A percentile compares a stretch with the other conserved stretches of the same genome.
Evolutionary conservation across 2,888 invertebrate species (phyloP).

Genomic region (Lumbricus terrestris): DNA sequence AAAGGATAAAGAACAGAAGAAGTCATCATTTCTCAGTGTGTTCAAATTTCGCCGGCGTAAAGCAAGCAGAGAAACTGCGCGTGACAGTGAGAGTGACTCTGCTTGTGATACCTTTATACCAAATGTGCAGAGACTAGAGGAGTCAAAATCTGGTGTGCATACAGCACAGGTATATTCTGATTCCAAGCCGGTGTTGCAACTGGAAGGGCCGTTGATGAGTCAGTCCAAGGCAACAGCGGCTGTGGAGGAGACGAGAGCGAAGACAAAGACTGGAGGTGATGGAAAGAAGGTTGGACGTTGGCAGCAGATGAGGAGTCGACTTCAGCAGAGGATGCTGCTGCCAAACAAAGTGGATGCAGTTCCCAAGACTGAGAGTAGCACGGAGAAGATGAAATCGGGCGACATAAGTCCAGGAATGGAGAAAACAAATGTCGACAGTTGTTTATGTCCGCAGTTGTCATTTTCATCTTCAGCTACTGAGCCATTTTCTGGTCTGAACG

Average conservation of each 20-base stretch:
- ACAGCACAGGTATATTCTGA: neutral
- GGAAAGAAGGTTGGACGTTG: neutral
- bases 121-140: neutral
- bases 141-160: neutral
- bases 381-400: neutral
- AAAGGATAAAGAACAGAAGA: neutral
- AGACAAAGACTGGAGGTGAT: neutral
- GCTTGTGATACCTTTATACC: neutral
- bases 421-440: neutral
- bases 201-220: neutral
- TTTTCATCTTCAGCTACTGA: neutral
- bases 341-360: neutral
- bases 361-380: neutral
- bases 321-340: neutral
- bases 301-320: neutral
- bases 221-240: neutral
- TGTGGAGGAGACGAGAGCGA: neutral
- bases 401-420: neutral
- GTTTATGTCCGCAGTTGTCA: neutral
- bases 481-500: neutral
- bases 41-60: slow-evolving; percentile 9
- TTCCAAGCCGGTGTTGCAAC: neutral
- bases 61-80: neutral
- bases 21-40: neutral
- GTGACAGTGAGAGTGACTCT: neutral